Evolutionary conservation across 2,113 vertebrate species (phyloP).

Genomic region (Irena cyanogastra): DNA sequence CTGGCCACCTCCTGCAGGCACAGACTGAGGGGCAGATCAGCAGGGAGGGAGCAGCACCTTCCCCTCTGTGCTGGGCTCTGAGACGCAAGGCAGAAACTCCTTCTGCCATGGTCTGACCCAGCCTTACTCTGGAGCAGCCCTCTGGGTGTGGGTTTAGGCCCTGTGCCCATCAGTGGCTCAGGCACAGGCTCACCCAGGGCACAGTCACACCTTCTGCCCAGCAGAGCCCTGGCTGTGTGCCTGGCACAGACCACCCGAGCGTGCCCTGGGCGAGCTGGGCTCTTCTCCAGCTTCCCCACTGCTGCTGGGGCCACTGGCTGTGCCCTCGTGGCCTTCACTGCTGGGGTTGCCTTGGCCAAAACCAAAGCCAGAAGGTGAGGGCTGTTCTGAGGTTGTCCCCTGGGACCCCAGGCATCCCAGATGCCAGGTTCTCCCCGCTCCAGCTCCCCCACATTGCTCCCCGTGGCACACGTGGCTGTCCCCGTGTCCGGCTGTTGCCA

Average conservation of each 20-base stretch:
- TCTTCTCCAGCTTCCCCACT: neutral
- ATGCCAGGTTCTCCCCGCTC: neutral
- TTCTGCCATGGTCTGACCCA: neutral
- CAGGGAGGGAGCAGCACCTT: neutral
- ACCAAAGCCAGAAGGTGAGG: neutral
- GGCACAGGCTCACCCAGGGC: neutral
- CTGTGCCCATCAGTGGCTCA: neutral
- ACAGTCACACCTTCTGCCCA: neutral
- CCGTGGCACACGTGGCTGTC: neutral
- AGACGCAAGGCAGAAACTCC: neutral
- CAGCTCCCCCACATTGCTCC: fast-evolving
- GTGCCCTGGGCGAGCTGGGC: too few relatives aligned
- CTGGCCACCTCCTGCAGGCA: neutral
- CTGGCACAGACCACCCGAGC: neutral
- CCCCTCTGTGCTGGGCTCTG: neutral
- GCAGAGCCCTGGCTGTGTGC: neutral
- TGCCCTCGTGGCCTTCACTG: neutral
- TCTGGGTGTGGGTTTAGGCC: neutral
- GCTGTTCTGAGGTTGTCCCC: neutral
- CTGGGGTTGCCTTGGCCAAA: neutral
- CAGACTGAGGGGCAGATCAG: neutral
- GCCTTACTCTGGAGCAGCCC: neutral
- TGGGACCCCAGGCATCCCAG: too few relatives aligned
- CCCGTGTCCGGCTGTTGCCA: neutral
- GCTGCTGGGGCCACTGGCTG: neutral